Base-by-base conservation (phyloP, 1,140 invertebrate species). In the Ephestia elutella region DNA sequence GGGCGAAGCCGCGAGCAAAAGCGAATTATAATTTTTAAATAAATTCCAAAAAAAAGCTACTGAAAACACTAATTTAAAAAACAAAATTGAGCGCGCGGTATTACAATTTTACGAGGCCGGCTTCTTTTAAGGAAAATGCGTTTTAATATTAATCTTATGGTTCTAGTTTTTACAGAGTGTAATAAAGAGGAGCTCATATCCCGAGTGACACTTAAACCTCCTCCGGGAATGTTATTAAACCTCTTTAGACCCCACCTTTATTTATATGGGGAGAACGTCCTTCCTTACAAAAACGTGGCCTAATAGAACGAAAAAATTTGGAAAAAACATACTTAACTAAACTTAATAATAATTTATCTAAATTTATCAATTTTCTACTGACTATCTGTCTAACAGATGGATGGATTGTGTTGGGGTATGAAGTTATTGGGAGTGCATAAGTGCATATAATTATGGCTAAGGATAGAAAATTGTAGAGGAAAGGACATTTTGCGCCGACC, bases 131-230 rank as follows among this genome's bases (percentile, higher is more conserved):
- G 20, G 21, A 25, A 20, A 53, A 53, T 25, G 17, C 20, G 21
- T 17, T 53, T 53, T 53, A 53, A 53, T 53, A 53, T 53, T 53
- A 53, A 53, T 53, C 50, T 53, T 53, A 53, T 53, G 17, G 50
- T 20, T 25, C 17, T 53, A 53, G 50, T 53, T 53, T 25, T 53
- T 53, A 25, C 50, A 53, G 50, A 5, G 10, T 25, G 50, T 53
- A 53, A 53, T 53, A 53, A 53, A 53, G 50, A n/a, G 19, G 13
- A 18, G 50, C 50, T 53, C 50, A 53, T 53, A 53, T 53, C 21
- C 50, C 21, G 50, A 53, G 50, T 20, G 50, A 53, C 50, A 53
- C 50, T 53, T 53, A 53, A 53, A 25, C 50, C 50, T 25, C 50
- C 50, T 53, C n/a, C 1, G 10, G n/a, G 19, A 53, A 53, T 53